Evolutionary conservation across 1,140 invertebrate species (phyloP).

Genomic region (Notospermus geniculatus): DNA sequence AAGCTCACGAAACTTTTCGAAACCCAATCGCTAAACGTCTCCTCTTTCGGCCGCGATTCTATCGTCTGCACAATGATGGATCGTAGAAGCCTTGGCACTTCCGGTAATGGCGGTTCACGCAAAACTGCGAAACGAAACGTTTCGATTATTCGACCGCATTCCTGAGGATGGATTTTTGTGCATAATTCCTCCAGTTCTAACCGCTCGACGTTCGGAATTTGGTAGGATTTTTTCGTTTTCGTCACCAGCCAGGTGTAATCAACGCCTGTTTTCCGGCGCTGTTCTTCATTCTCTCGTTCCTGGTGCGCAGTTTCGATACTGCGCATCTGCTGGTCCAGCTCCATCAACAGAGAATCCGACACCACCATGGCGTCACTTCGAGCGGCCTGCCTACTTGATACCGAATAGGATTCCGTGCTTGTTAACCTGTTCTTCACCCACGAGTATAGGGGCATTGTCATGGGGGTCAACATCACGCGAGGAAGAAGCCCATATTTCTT

Average conservation of each 20-base stretch:
- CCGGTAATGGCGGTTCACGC: conserved; percentile 30
- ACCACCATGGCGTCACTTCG: not conserved
- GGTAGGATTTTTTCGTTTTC: conserved; percentile 29
- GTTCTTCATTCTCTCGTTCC: conserved; percentile 31
- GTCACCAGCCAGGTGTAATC: conserved; percentile 51
- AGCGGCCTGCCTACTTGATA: too few species aligned
- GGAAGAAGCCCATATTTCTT: too few species aligned
- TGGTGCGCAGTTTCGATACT: too few species aligned
- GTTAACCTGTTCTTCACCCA: too few species aligned
- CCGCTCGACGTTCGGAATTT: conserved; percentile 44
- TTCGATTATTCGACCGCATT: conserved; percentile 42
- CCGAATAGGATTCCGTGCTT: too few species aligned
- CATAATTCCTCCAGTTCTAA: conserved; percentile 49
- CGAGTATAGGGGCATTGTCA: too few species aligned
- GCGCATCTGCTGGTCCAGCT: conserved; percentile 1
- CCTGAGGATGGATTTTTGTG: conserved; percentile 36
- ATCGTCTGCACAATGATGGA: conserved; percentile 38
- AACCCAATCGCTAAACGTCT: conserved; percentile 39
- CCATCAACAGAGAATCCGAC: not conserved
- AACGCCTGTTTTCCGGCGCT: conserved; percentile 34
- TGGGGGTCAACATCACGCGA: too few species aligned
- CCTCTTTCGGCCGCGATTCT: conserved; percentile 40
- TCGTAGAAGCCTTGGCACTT: conserved; percentile 41
- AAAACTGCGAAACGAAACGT: conserved; percentile 41
- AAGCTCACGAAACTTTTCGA: conserved; percentile 35